Percentiles rank a stretch among this genome's conserved stretches.
These are phyloP conservation scores for Apomyelois bistriatella DNA, from an alignment of 2,888 invertebrate genomes.

Conservation along the genomic window DNA sequence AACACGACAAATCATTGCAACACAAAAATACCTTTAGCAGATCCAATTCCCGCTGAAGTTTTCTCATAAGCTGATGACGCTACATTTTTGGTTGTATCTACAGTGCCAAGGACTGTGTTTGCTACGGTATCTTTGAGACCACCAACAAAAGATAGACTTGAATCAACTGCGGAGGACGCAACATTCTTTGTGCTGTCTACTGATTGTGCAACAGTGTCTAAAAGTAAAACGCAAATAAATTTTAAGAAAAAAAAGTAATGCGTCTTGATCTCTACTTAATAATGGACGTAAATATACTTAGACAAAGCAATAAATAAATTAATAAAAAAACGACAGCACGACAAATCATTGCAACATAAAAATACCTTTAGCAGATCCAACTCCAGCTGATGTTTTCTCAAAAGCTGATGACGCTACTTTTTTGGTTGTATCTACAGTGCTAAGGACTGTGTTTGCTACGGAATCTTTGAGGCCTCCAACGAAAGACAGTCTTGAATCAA, in stretches of 20 bases:
- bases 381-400: constrained; percentile 29
- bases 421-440: constrained; percentile 40
- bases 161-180: not conserved
- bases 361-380: constrained; percentile 38
- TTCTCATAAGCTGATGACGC: constrained; percentile 46
- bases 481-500: not conserved
- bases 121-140: constrained; percentile 41
- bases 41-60: constrained; percentile 40
- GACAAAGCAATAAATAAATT: not conserved
- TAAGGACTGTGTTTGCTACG: constrained; percentile 30
- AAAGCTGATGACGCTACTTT: constrained; percentile 38
- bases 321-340: not conserved
- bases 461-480: too few relatives aligned
- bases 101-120: constrained; percentile 38
- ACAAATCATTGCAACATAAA: too few relatives aligned
- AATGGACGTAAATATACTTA: too few relatives aligned
- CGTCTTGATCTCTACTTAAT: too few relatives aligned
- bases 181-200: not conserved
- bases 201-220: too few relatives aligned
- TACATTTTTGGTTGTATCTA: constrained; percentile 49
- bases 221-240: too few relatives aligned
- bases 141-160: not conserved
- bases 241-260: too few relatives aligned
- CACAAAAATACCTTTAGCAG: constrained; percentile 41
- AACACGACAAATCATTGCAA: not conserved